Evolutionary conservation across 2,888 invertebrate species (phyloP), one percentile per base, ranked within the genome.

Genomic region (Helobdella robusta): DNA sequence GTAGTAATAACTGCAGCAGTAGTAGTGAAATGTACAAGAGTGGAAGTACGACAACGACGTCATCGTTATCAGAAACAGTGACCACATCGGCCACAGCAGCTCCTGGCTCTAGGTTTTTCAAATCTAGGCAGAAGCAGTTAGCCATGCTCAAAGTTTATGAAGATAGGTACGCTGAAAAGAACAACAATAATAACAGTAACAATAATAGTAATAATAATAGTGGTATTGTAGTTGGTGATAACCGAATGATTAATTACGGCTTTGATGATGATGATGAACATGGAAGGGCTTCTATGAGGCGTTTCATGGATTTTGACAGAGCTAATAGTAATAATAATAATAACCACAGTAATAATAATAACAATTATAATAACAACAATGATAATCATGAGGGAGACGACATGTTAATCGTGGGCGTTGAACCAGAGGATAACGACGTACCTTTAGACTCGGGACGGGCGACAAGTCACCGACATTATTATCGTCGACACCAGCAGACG

Each of bases 151-250:
- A 40, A n/a, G 11, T 15, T 11, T 40, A 40, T 11, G 11, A 40
- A n/a, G 11, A 40, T 11, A 15, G 15, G 44, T 40, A 40, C 11
- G 11, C 11, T 11, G 11, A n/a, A 15, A 40, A 40, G 11, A 40
- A n/a, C 15, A 40, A n/a, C 15, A 40, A n/a, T 40, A 40, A 20
- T 20, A 52, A 20, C 20, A 52, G 23, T 23, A 52, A 20, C 20
- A 52, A 20, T 52, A 52, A 20, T 52, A 52, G 23, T 52, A 52
- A 20, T 52, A 52, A 20, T 52, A 52, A 52, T 52, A 52, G 23
- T 50, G 50, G 18, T 50, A 25, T 6, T 50, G 50, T 6, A 23
- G 5, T 6, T 50, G 50, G 18, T 50, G 50, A 18, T 50, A 25
- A 18, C 25, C 20, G 50, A 23, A 25, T 6, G 5, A 25, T 6